Evolutionary conservation across 2,888 invertebrate genomes (phyloP).

Genomic region (Phoenoteleia sp.): DNA sequence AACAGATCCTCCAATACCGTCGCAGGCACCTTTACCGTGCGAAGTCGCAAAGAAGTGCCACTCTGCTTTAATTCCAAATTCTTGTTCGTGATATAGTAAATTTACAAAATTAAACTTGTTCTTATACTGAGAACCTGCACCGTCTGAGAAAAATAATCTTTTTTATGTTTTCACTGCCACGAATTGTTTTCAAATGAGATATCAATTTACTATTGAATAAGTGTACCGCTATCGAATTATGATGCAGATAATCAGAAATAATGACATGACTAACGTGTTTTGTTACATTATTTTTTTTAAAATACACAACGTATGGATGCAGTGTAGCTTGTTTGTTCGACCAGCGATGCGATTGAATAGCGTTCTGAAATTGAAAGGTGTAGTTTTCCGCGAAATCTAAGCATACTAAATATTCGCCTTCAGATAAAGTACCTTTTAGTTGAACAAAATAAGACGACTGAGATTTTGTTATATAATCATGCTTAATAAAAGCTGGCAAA

Average conservation of each 20-base stretch:
- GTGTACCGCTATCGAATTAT: slow-evolving; percentile 34
- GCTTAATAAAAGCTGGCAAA: background rate
- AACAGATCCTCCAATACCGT: slow-evolving; percentile 12
- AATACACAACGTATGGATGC: background rate
- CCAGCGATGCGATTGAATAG: slow-evolving; percentile 15
- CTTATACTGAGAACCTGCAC: background rate
- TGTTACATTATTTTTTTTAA: slow-evolving; percentile 18
- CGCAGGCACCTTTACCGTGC: slow-evolving; percentile 25
- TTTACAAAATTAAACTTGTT: slow-evolving; percentile 15
- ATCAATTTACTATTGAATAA: slow-evolving; percentile 49
- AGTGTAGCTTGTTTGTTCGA: background rate
- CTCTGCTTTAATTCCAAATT: too few species aligned
- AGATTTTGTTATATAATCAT: slow-evolving; percentile 35
- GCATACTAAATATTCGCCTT: slow-evolving; percentile 25
- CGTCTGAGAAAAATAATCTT: slow-evolving; percentile 25
- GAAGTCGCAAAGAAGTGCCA: slow-evolving; percentile 27
- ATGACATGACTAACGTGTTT: slow-evolving; percentile 30
- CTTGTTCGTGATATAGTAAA: too few species aligned
- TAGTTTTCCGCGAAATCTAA: slow-evolving; percentile 58
- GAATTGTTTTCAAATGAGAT: slow-evolving; percentile 23
- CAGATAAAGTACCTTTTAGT: slow-evolving; percentile 1
- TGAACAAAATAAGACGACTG: slow-evolving; percentile 17
- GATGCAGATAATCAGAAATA: slow-evolving; percentile 11
- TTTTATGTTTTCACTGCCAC: background rate
- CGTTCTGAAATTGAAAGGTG: slow-evolving; percentile 48